Evolutionary conservation across 2,888 invertebrate species (phyloP).

Genomic region (Ophion costatus): DNA sequence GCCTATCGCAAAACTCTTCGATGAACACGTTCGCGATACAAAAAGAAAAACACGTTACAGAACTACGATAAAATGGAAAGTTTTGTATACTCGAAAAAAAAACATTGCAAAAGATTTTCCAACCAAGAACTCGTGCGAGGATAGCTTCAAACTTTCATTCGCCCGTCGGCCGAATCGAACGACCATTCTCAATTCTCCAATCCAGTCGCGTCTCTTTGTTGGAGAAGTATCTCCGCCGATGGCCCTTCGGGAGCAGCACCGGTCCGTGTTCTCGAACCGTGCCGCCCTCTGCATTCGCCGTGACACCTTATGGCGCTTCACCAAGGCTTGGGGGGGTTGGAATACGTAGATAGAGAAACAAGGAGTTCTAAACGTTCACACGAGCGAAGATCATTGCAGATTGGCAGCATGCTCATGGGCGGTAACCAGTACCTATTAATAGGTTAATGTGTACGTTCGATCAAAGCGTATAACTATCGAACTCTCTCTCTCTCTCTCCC

Average conservation of each 20-base stretch:
- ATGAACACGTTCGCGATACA: neutral
- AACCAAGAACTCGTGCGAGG: neutral
- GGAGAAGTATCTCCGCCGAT: no score
- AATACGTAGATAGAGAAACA: constrained; percentile 10
- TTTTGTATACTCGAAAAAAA: neutral
- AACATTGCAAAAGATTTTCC: neutral
- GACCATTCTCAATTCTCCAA: no score
- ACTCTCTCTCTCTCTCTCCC: constrained; percentile 17
- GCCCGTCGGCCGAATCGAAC: no score
- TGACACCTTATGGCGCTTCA: neutral
- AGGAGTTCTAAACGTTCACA: constrained; percentile 51
- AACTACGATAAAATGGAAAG: constrained; percentile 6
- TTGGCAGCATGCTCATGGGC: constrained; percentile 57
- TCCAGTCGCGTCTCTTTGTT: no score
- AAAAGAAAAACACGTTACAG: neutral
- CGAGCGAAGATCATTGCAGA: constrained; percentile 58
- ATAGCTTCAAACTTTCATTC: neutral
- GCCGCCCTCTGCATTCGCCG: neutral
- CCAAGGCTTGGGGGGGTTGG: neutral
- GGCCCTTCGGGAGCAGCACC: no score
- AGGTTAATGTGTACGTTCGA: constrained; percentile 68
- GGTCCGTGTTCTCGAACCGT: neutral
- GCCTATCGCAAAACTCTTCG: constrained; percentile 1
- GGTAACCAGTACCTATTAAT: constrained; percentile 68
- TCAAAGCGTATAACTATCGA: constrained; percentile 65